Conservation (phyloP, 2,797 vertebrate species). For the Lacerta bilineata region DNA sequence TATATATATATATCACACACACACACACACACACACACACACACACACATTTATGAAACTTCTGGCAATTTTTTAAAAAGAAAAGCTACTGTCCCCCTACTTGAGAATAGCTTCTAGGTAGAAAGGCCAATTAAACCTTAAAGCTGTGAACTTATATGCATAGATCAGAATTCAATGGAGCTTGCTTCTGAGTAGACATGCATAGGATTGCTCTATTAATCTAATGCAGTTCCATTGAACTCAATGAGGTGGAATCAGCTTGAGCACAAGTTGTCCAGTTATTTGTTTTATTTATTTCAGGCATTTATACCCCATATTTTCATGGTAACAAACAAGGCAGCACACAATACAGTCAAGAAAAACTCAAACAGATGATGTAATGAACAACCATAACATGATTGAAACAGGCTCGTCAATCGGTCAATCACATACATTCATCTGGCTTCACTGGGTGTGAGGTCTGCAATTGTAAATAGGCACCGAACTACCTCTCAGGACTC, state of each 20-base stretch:
- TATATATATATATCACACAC: no score
- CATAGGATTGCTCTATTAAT: background rate
- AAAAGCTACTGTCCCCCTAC: background rate
- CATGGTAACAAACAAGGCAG: background rate
- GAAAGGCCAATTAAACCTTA: background rate
- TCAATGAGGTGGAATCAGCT: background rate
- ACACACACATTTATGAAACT: background rate
- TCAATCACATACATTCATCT: background rate
- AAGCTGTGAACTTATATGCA: no score
- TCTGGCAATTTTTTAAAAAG: slow-evolving; percentile 41
- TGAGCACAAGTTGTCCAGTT: background rate
- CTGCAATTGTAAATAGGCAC: background rate
- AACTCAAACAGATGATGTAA: background rate
- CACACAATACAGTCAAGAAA: background rate
- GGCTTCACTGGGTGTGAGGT: background rate
- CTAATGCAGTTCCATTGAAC: background rate
- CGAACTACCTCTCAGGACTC: background rate
- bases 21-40: background rate
- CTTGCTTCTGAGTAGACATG: no score
- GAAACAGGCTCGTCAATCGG: background rate
- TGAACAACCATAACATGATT: background rate
- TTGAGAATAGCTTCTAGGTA: background rate
- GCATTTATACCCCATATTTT: background rate
- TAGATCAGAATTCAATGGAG: no score
- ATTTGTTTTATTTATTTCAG: background rate